phyloP scores from a whole-genome alignment of 2,797 vertebrate species.

The Vultur gryphus region DNA sequence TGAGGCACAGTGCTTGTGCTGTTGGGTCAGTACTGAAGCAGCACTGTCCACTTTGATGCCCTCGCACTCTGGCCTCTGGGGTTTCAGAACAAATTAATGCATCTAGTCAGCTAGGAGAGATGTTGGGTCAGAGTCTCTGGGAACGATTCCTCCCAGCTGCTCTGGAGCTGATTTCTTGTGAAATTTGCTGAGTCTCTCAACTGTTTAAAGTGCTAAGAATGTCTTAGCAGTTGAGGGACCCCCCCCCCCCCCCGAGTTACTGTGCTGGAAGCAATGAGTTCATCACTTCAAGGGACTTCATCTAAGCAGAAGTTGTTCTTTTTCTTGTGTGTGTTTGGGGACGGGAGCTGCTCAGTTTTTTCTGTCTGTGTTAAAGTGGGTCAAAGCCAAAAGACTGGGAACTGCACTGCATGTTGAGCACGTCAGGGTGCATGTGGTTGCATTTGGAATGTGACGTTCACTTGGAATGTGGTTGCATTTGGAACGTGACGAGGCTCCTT shows the following conservation, averaged over 20 bases:
- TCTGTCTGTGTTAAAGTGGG: neutral
- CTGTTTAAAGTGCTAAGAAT: neutral
- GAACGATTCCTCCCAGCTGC: neutral
- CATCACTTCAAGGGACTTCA: neutral
- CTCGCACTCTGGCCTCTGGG: neutral
- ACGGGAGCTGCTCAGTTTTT: neutral
- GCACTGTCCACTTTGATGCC: neutral
- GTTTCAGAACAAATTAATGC: neutral
- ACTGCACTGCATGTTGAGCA: neutral
- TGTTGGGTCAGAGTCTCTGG: neutral
- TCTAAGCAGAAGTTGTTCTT: neutral
- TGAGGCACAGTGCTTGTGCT: neutral
- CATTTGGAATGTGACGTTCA: neutral
- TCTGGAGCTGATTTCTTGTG: neutral
- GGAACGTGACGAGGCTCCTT: accelerated
- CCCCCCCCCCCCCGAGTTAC: neutral
- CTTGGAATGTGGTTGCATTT: neutral
- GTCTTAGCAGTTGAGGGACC: neutral
- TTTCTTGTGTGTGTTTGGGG: neutral
- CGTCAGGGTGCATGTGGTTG: neutral
- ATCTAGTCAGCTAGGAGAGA: neutral
- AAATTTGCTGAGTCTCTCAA: slow-evolving; percentile 31
- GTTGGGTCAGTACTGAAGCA: neutral
- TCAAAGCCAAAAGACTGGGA: neutral
- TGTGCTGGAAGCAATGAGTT: neutral